Evolutionary conservation across 1,140 invertebrate genomes (phyloP).

Genomic region (Sarcophaga peregrina): DNA sequence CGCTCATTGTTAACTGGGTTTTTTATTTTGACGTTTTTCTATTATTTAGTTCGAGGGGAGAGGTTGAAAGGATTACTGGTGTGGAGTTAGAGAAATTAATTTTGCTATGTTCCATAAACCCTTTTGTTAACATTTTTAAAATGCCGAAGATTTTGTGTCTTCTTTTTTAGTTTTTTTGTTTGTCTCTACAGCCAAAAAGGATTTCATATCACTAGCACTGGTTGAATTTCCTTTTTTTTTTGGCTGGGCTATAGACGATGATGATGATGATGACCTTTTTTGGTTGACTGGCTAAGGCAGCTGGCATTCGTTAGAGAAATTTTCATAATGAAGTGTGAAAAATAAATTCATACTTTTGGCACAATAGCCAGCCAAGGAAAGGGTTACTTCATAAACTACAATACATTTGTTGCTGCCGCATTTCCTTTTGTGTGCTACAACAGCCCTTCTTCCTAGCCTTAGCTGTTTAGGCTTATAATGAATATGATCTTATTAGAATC

Average conservation of each 20-base stretch:
- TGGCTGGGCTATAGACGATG: too few species aligned
- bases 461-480: too few species aligned
- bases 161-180: too few species aligned
- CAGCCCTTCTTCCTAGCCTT: too few species aligned
- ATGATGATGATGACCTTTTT: neutral
- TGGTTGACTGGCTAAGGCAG: neutral
- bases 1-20: neutral
- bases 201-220: neutral
- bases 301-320: neutral
- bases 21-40: neutral
- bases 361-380: constrained; percentile 15
- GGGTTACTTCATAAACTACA: neutral
- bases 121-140: constrained; percentile 2
- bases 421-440: neutral
- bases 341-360: neutral
- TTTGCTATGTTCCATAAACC: constrained; percentile 8
- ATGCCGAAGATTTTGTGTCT: neutral
- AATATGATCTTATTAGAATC: neutral
- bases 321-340: constrained; percentile 9
- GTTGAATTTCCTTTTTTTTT: neutral
- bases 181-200: too few species aligned
- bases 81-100: neutral
- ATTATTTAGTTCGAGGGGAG: neutral
- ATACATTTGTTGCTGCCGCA: neutral
- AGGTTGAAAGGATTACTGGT: neutral